Percentiles rank a stretch among this genome's conserved stretches.
These are phyloP conservation scores for Pyrrhopygopsis socrates DNA, from an alignment of 2,888 invertebrate species.

Conservation along the genomic window DNA sequence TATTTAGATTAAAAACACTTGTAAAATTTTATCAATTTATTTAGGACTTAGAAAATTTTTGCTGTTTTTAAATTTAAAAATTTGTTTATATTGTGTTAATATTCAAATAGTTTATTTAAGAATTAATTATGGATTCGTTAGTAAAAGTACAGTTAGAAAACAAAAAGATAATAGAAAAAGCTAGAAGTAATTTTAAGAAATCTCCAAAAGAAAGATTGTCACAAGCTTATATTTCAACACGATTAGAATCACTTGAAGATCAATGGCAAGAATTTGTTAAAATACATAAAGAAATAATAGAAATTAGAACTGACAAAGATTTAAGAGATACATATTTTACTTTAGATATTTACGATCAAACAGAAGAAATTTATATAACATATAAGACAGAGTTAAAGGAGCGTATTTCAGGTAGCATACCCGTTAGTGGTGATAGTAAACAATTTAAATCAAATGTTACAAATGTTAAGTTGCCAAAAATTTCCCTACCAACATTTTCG, in stretches of 20 bases:
- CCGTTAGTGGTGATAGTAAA: neutral
- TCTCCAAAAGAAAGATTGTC: conserved; percentile 16
- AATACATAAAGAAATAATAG: conserved; percentile 20
- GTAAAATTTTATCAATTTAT: conserved; percentile 5
- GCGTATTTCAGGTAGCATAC: neutral
- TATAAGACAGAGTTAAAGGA: conserved; percentile 30
- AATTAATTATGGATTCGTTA: neutral
- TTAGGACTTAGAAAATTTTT: too few species aligned
- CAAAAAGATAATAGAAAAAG: conserved; percentile 16
- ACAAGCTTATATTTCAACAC: conserved; percentile 1
- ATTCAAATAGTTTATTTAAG: too few species aligned
- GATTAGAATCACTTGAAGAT: conserved; percentile 18
- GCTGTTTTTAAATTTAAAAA: too few species aligned
- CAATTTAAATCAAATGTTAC: neutral
- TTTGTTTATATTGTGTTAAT: too few species aligned
- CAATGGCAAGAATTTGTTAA: conserved; percentile 20
- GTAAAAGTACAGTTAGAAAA: conserved; percentile 29
- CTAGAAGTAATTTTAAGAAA: conserved; percentile 13
- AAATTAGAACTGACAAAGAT: conserved; percentile 9
- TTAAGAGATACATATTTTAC: conserved; percentile 15
- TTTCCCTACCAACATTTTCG: conserved; percentile 61
- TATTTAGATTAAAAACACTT: conserved; percentile 11
- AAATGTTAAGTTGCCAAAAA: conserved; percentile 38
- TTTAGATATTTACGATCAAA: conserved; percentile 7
- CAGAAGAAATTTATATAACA: conserved; percentile 16